Base-by-base conservation (phyloP, 2,797 vertebrate genomes). In the Nannoperca australis region DNA sequence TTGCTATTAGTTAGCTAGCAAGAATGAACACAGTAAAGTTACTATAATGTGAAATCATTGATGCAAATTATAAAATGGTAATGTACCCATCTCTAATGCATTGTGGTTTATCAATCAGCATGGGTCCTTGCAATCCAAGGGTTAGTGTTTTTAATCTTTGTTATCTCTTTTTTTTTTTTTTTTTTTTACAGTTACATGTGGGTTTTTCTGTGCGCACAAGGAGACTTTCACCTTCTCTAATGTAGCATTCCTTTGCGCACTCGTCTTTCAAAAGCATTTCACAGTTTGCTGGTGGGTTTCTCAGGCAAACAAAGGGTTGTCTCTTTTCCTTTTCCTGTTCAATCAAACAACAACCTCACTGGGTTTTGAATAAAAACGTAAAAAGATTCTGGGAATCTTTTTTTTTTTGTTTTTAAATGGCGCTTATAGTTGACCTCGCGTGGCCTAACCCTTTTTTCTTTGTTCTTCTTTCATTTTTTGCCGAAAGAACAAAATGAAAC, bases 221-320 rank as follows among this genome's bases (percentile, higher is more conserved):
- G 3, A 34, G 8, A 54, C 50, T 32, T 75, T 60, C 5, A 27
- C 3, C n/a, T 5, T 70, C n/a, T 65, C 22, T 34, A 12, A 22
- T 30, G 8, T 51, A 42, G n/a, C 32, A 15, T 24, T 55, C n/a
- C 11, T 32, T 1, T 15, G n/a, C 55, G 15, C 9, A 30, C 42
- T 44, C 17, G 42, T 38, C 3, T 54, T 67, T 15, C 4, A 27
- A 49, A 76, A 68, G 70, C 20, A 70, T 90, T 74, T 93, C 83
- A 74, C 85, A 74, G 58, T 76, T 83, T 84, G 68, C 59, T 78
- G 73, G 4, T 44, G 45, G 12, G 77, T 87, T 73, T 75, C 60
- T 71, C 20, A 56, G 62, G 62, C 56, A 86, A 73, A 79, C 55
- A 59, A 71, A 51, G 8, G 5, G 18, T 15, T 36, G 24, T 53